Percentiles rank a stretch among this genome's conserved stretches.
Evolutionary conservation across 2,797 vertebrate genomes (phyloP).

Genomic region (Brachymystax lenok): DNA sequence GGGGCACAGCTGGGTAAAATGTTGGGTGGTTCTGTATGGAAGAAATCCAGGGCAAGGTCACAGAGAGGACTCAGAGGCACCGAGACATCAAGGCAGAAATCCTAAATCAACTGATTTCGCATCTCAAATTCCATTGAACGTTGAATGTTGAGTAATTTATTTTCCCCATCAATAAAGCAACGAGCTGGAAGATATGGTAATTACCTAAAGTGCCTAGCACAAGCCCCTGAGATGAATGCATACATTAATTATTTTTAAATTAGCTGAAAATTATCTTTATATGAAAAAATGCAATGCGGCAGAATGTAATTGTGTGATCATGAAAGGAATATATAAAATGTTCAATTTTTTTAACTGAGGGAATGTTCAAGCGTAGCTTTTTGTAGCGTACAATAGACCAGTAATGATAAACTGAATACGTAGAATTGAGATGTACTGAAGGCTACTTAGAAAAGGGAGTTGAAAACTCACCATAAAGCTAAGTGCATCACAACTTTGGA

Average conservation of each 20-base stretch:
- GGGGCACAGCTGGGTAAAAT: background rate
- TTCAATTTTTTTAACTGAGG: background rate
- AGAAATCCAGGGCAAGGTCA: slow-evolving; percentile 4
- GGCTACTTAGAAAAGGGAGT: no score
- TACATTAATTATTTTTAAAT: slow-evolving; percentile 66
- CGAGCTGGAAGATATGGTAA: slow-evolving; percentile 45
- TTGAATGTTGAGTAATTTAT: slow-evolving; percentile 13
- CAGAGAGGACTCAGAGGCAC: background rate
- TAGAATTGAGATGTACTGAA: background rate
- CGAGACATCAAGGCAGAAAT: background rate
- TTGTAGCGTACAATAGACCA: background rate
- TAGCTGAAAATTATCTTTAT: slow-evolving; percentile 66
- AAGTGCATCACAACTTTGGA: background rate
- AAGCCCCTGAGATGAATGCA: slow-evolving; percentile 54
- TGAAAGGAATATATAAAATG: slow-evolving; percentile 10
- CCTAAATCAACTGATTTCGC: background rate
- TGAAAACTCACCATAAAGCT: no score
- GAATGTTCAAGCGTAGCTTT: background rate
- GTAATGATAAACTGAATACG: background rate
- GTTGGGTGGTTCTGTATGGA: background rate
- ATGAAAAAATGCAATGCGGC: slow-evolving; percentile 55
- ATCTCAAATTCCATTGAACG: background rate
- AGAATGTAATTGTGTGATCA: slow-evolving; percentile 40
- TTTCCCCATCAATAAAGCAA: slow-evolving; percentile 31
- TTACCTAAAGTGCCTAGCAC: slow-evolving; percentile 50